A percentile compares a stretch with the other conserved stretches of the same genome.
phyloP scores from a whole-genome alignment of 1,140 invertebrate species.

The Diorhabda elongata region DNA sequence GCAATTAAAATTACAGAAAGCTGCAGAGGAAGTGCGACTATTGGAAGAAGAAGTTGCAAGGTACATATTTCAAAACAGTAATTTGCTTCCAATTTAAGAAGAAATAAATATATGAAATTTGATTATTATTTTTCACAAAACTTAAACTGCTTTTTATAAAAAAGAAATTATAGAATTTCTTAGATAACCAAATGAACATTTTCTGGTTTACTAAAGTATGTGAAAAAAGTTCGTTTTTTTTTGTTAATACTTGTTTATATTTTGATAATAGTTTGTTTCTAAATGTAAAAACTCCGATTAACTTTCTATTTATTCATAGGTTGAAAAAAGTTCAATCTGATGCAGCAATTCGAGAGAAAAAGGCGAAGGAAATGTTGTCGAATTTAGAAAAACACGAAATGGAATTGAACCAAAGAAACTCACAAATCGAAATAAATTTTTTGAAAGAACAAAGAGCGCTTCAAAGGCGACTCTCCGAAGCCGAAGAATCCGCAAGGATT shows the following conservation, averaged over 20 bases:
- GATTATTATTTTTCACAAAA: no score
- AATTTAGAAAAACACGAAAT: conserved; percentile 68
- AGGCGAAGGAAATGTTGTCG: conserved; percentile 61
- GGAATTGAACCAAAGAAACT: conserved; percentile 61
- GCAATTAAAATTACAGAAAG: conserved; percentile 62
- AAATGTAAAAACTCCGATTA: no score
- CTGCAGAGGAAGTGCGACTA: conserved; percentile 37
- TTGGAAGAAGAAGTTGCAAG: conserved; percentile 44
- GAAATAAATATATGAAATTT: no score
- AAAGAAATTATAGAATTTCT: no score
- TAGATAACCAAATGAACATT: no score
- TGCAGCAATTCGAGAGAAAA: conserved; percentile 60
- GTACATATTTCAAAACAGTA: conserved; percentile 21
- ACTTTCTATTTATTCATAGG: conserved; percentile 36
- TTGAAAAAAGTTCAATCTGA: conserved; percentile 65
- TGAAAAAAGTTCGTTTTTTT: no score
- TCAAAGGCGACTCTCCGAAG: conserved; percentile 44
- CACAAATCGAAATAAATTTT: conserved; percentile 67
- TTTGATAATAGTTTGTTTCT: no score
- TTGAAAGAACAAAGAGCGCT: conserved; percentile 59
- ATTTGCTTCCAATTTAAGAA: no score
- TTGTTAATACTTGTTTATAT: no score
- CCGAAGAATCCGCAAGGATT: conserved; percentile 47
- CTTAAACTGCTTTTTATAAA: no score
- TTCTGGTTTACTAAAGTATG: no score